Conservation (phyloP, 2,888 invertebrate species). For the Philereme transversata region DNA sequence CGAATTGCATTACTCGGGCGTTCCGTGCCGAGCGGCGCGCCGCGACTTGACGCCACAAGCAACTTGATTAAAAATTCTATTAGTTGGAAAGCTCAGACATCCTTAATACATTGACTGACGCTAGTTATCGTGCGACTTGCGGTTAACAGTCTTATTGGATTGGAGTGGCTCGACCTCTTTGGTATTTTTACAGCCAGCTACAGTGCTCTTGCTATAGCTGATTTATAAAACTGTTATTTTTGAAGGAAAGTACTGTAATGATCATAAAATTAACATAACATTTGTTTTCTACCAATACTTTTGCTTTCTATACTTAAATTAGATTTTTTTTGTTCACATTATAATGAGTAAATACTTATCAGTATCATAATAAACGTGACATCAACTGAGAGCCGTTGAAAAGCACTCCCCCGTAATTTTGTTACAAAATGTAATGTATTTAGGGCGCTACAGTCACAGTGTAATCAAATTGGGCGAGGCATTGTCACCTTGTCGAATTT, state of each 20-base stretch:
- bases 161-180: slow-evolving; percentile 6
- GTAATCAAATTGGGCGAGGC: slow-evolving; percentile 49
- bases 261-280: no score
- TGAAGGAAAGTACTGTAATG: no score
- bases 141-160: slow-evolving; percentile 28
- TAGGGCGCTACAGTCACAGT: slow-evolving; percentile 33
- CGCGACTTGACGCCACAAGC: slow-evolving; percentile 69
- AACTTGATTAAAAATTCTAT: slow-evolving; percentile 84
- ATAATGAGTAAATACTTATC: background rate
- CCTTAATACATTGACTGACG: slow-evolving; percentile 74
- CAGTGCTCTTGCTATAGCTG: no score
- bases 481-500: slow-evolving; percentile 48
- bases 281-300: no score
- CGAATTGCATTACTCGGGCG: slow-evolving; percentile 83
- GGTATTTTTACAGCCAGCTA: slow-evolving; percentile 2
- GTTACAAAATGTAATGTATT: slow-evolving; percentile 34
- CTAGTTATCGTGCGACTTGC: slow-evolving; percentile 53
- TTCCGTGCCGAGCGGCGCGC: slow-evolving; percentile 43
- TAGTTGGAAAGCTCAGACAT: slow-evolving; percentile 80
- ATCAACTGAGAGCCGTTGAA: slow-evolving; percentile 16
- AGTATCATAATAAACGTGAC: slow-evolving; percentile 1
- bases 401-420: slow-evolving; percentile 31
- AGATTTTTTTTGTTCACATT: no score
- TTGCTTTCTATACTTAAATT: background rate
- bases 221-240: no score